Conservation (phyloP, 2,888 invertebrate species). For the Sericinus montela region DNA sequence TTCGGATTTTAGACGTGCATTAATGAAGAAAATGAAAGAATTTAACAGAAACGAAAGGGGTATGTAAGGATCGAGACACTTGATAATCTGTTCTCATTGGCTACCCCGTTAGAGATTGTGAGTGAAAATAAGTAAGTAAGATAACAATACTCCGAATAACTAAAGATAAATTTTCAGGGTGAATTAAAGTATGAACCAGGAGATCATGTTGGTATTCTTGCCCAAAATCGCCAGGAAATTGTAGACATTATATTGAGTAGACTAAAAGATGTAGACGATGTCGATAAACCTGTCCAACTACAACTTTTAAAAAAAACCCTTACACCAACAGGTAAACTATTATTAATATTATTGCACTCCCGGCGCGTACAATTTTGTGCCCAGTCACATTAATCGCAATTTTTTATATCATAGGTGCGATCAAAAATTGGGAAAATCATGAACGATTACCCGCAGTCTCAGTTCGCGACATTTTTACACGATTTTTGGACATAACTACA, state of each 20-base stretch:
- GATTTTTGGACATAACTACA: slow-evolving; percentile 94
- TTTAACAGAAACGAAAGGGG: too few relatives aligned
- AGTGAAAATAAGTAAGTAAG: too few relatives aligned
- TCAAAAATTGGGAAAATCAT: slow-evolving; percentile 92
- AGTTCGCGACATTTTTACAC: slow-evolving; percentile 84
- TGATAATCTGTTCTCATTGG: too few relatives aligned
- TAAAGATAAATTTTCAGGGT: slow-evolving; percentile 37
- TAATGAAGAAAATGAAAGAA: too few relatives aligned
- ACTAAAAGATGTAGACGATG: slow-evolving; percentile 82
- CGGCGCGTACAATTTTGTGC: too few relatives aligned
- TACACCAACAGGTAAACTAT: slow-evolving; percentile 85
- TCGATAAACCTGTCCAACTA: slow-evolving; percentile 85
- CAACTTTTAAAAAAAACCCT: slow-evolving; percentile 91
- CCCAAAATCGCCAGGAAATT: slow-evolving; percentile 87
- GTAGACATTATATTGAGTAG: slow-evolving; percentile 88
- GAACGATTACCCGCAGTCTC: slow-evolving; percentile 88
- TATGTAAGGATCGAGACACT: too few relatives aligned
- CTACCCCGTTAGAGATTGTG: too few relatives aligned
- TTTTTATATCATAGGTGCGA: slow-evolving; percentile 78
- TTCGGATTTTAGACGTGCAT: too few relatives aligned
- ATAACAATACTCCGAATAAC: too few relatives aligned
- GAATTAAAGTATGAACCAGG: slow-evolving; percentile 90
- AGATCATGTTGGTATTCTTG: slow-evolving; percentile 95
- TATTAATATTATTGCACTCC: too few relatives aligned
- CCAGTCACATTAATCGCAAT: background rate